Base-by-base conservation (phyloP, 2,888 invertebrate genomes). In the Bombylius discolor region DNA sequence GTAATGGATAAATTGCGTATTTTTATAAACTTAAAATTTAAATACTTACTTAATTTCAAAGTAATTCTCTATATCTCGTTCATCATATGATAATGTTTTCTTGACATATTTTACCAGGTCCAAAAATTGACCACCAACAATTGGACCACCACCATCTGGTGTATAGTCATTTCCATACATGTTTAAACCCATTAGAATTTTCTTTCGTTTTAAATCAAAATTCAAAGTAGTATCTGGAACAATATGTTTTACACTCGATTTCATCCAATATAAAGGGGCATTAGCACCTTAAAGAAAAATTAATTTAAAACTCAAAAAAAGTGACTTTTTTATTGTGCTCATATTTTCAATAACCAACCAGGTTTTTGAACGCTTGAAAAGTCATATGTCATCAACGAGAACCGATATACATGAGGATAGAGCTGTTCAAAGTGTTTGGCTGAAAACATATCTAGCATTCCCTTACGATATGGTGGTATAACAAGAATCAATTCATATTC, bases 361-460 rank as follows among this genome's bases (percentile, higher is more conserved):
- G 90, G 90, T 65, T 85, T 80, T 68, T 87, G 85, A 12, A 85
- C 79, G 69, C 76, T 87, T 4, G 94, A 94, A 72, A 83, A 96
- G 71, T 97, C 96, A 68, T 97, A 97, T 0, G 95, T 95, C 95
- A 96, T 96, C n/a, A 97, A 78, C 42, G 94, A 94, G 68, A 96
- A 92, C 33, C 84, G 89, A 65, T 86, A 85, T 0, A 96, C 82
- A 70, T 84, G 78, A 6, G 85, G 82, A 59, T 85, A 83, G 52
- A 96, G 78, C 50, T 80, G 79, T 65, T 89, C 82, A 70, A 92
- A 90, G 62, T 93, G 85, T 61, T 84, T 78, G 55, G 81, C 76
- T 39, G 79, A 79, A 72, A 94, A 90, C 63, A 86, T 78, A 65
- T 86, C 84, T 7, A 76, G 74, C 49, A 79, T 77, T 60, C 79